phyloP scores from a whole-genome alignment of 37 sponge, comb jelly and placozoan genomes.

The Spongilla lacustris region DNA sequence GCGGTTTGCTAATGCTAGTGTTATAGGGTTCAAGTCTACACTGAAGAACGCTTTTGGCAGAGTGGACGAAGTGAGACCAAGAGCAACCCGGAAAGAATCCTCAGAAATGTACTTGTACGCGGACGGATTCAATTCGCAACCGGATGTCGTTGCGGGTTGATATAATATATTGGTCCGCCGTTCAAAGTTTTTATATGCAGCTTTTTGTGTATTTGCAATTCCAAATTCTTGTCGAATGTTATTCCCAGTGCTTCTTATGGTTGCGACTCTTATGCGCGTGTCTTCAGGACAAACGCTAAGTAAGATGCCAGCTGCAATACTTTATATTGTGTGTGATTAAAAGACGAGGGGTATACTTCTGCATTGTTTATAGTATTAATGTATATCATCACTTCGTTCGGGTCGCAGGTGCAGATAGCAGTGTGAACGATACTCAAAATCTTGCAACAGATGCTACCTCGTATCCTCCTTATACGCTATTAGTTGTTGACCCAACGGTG shows the following conservation, averaged over 20 bases:
- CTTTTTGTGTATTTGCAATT: background rate
- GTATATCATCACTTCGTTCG: background rate
- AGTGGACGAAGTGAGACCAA: constrained; percentile 39
- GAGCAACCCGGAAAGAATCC: constrained; percentile 72
- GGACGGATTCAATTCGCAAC: constrained; percentile 10
- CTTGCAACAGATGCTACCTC: background rate
- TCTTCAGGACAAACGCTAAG: background rate
- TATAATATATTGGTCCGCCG: background rate
- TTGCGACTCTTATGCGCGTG: background rate
- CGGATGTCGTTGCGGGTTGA: background rate
- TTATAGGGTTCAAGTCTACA: constrained; percentile 49
- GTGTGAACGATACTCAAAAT: background rate
- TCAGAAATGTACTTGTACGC: constrained; percentile 69
- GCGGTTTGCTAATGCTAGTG: background rate
- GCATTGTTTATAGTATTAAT: too few relatives aligned
- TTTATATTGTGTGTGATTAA: background rate
- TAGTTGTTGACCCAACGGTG: background rate
- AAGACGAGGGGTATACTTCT: too few relatives aligned
- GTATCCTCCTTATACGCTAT: background rate
- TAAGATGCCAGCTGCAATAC: background rate
- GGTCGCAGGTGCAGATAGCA: background rate
- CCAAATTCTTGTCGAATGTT: background rate
- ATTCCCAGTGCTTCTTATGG: background rate
- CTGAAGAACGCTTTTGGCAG: constrained; percentile 38
- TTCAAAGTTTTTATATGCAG: too few relatives aligned